Conservation (phyloP, 1,140 invertebrate species). For the Eulimnadia texana region DNA sequence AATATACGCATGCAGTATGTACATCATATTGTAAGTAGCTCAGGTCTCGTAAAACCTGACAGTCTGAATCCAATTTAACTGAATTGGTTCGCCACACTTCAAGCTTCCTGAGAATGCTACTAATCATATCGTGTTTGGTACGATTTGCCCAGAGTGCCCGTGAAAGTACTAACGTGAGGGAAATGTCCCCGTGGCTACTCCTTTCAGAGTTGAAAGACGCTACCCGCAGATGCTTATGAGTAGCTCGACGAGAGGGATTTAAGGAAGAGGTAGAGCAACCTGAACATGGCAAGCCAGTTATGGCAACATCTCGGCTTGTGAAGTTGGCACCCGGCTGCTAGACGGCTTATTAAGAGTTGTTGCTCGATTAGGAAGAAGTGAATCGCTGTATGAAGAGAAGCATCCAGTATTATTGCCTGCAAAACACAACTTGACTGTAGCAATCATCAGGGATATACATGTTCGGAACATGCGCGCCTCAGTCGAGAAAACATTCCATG, state of each 20-base stretch:
- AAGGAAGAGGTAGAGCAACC: not conserved
- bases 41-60: not conserved
- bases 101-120: not conserved
- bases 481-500: not conserved
- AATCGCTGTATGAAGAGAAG: not conserved
- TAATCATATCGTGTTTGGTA: slow-evolving; percentile 1
- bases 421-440: not conserved
- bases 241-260: not conserved
- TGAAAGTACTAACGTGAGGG: not conserved
- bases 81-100: not conserved
- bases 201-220: not conserved
- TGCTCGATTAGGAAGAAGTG: not conserved
- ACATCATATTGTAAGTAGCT: not conserved
- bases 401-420: slow-evolving; percentile 4
- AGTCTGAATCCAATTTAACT: not conserved
- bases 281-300: not conserved
- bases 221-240: not conserved
- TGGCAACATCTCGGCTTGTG: not conserved
- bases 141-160: not conserved
- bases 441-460: not conserved
- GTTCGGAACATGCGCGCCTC: not conserved
- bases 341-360: not conserved
- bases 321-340: not conserved
- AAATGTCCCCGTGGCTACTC: not conserved
- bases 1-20: not conserved